These are phyloP conservation scores for Scaeva pyrastri DNA, from an alignment of 2,888 invertebrate genomes.

Conservation along the genomic window DNA sequence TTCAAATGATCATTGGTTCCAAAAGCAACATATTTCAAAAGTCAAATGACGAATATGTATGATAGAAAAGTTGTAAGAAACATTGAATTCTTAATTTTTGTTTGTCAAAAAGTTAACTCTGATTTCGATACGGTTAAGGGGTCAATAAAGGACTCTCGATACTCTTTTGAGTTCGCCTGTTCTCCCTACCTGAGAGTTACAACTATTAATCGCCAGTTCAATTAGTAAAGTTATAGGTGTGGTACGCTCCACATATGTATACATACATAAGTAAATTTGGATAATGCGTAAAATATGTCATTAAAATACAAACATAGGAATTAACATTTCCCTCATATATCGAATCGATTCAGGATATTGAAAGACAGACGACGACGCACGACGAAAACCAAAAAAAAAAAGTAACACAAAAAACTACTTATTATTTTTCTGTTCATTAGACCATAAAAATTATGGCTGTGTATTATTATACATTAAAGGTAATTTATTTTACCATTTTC, in stretches of 20 bases:
- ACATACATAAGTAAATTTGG: too few species aligned
- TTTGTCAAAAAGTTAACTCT: too few species aligned
- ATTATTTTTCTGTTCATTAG: background rate
- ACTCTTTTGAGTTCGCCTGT: background rate
- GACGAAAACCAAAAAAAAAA: background rate
- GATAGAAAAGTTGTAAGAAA: too few species aligned
- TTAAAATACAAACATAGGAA: background rate
- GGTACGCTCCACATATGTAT: too few species aligned
- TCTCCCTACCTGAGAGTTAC: background rate
- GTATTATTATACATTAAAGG: background rate
- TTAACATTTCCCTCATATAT: background rate
- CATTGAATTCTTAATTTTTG: too few species aligned
- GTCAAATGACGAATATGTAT: too few species aligned
- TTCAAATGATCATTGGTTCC: too few species aligned
- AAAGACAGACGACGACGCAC: background rate
- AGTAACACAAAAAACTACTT: background rate
- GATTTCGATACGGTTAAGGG: too few species aligned
- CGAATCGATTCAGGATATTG: background rate
- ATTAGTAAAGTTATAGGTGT: background rate
- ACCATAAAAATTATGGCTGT: background rate
- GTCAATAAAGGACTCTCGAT: too few species aligned
- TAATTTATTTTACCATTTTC: slow-evolving; percentile 17
- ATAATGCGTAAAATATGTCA: background rate
- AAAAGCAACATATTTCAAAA: too few species aligned
- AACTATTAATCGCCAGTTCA: background rate